Base-by-base conservation (phyloP, 2,113 vertebrate genomes). In the Odocoileus virginianus region DNA sequence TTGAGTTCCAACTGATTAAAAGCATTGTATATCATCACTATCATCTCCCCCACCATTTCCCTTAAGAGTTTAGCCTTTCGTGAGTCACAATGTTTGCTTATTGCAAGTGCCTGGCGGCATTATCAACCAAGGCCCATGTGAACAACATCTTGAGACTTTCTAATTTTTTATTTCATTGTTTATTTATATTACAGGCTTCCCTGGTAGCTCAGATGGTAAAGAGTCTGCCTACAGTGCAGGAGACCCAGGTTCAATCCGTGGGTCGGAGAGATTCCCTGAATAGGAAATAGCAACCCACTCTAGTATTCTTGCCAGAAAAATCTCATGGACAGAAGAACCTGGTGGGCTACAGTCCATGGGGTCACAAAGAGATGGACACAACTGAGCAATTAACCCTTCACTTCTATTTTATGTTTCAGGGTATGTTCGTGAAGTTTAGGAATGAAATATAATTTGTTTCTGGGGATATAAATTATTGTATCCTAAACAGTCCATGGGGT, bases 381-480 rank as follows among this genome's bases (percentile, higher is more conserved):
- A 76, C 3, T 40, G 21, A 76, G 23, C 1, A 0, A 76, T 76
- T 43, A 76, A 76, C 36, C 21, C 40, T 76, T 76, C 71, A 76
- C 12, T 14, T 76, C 67, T 14, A 43, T 43, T 76, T 76, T 25
- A 43, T 27, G 23, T 76, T 76, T 40, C 23, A 79, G 19, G 52
- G 28, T 79, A 90, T 84, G 30, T 87, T 86, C 13, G 43, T 84
- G 40, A 2, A 93, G 27, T 90, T 90, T 83, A 78, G 30, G 89
- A 76, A 58, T 25, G 33, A 97, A 71, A 50, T 58, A 90, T 47
- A 61, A 88, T 85, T 91, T 97, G 54, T 82, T 92, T 85, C 58
- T 74, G 45, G 67, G 40, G 60, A n/a, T 96, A 14, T 57, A 86
- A 95, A 86, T 89, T 74, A 57, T 52, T 96, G 14, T 52, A 27